Conservation (phyloP, 2,797 vertebrate species). For the Leptatherina wallacei region DNA sequence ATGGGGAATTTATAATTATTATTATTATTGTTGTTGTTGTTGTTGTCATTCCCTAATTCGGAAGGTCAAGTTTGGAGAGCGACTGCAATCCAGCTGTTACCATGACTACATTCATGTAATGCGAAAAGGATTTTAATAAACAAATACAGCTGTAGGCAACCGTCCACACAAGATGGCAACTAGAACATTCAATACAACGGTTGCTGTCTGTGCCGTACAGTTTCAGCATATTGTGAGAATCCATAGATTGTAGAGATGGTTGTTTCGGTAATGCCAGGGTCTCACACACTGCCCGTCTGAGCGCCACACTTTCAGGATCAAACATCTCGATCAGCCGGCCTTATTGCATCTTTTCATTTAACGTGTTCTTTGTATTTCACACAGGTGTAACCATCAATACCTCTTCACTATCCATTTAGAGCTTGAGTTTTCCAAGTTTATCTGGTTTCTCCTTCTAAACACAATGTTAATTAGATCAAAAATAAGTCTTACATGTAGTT, state of each 20-base stretch:
- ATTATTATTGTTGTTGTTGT: no score
- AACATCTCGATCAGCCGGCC: neutral
- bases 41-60: no score
- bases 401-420: neutral
- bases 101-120: neutral
- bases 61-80: no score
- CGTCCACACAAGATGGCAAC: no score
- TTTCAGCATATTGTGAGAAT: neutral
- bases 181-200: neutral
- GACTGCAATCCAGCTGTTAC: no score
- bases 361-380: neutral
- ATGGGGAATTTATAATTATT: no score
- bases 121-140: neutral
- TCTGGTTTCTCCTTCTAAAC: neutral
- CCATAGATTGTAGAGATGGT: neutral
- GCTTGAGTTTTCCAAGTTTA: neutral
- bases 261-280: neutral
- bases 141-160: neutral
- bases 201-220: neutral
- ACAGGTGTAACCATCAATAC: neutral
- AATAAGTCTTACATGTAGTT: neutral
- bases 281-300: no score
- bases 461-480: neutral
- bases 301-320: neutral
- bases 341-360: neutral